Base-by-base conservation (phyloP, 2,113 vertebrate genomes). In the Dolichallabes microphthalmus region DNA sequence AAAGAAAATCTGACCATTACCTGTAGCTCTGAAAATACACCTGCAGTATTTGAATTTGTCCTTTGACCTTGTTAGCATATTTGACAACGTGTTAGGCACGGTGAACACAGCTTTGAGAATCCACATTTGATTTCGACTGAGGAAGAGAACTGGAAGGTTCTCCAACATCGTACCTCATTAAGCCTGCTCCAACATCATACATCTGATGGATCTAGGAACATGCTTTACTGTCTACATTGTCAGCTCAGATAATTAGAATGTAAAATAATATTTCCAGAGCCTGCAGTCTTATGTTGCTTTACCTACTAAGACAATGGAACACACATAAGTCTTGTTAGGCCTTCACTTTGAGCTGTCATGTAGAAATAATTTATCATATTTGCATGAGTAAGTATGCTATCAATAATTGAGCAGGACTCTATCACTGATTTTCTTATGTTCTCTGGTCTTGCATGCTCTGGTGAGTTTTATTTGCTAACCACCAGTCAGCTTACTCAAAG, bases 311-410 rank as follows among this genome's bases (percentile, higher is more conserved):
- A 86, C 90, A 90, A 90, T 53, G 87, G 89, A 90, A 86, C 90
- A 94, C 10, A 32, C 90, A 92, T 88, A 80, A 71, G 82, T 93
- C 87, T 61, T 94, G 87, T 35, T 64, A 92, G 90, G 92, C 90
- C 84, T 90, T 90, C 61, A 87, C 93, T 93, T 90, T 91, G 91
- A 94, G 94, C 92, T 92, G 93, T 93, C 93, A 91, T 90, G 83
- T 89, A 92, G 92, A 95, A 95, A 95, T 94, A 91, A 94, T 94
- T 94, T 91, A 93, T 91, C 85, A 89, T 93, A 94, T 94, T 94
- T 95, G 93, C 93, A 94, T 94, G 92, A 93, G 91, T 94, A 93
- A 94, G 90, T 92, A 92, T 89, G 89, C 89, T 90, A 91, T 93
- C 88, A 93, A 95, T 95, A 93, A 94, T 94, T 91, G 90, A 94